These are phyloP conservation scores for Tenthredo amoena DNA, from an alignment of 2,888 invertebrate species.

Conservation along the genomic window DNA sequence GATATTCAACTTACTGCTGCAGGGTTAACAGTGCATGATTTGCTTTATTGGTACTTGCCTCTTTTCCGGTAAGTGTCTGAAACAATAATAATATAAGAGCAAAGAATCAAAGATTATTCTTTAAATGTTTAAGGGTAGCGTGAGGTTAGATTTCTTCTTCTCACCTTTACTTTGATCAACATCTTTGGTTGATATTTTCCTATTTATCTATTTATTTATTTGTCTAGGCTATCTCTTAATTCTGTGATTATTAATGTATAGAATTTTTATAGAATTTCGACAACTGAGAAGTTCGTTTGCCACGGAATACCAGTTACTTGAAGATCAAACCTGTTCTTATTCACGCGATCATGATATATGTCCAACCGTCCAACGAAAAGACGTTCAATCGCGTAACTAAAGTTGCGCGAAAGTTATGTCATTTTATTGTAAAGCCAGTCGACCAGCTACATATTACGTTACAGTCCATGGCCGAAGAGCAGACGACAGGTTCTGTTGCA, in stretches of 20 bases:
- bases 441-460: background rate
- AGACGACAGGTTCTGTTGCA: conserved; percentile 16
- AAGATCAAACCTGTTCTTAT: background rate
- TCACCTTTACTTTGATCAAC: conserved; percentile 70
- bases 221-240: background rate
- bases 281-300: background rate
- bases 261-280: background rate
- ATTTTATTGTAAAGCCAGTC: background rate
- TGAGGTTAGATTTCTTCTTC: background rate
- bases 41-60: conserved; percentile 76
- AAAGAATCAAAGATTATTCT: conserved; percentile 49
- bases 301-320: background rate
- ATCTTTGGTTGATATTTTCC: conserved; percentile 57
- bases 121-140: background rate
- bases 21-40: conserved; percentile 18
- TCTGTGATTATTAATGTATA: background rate
- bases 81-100: conserved; percentile 68
- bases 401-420: background rate
- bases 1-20: conserved; percentile 15
- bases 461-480: background rate
- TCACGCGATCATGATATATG: background rate
- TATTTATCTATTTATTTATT: background rate
- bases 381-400: background rate
- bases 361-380: background rate
- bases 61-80: conserved; percentile 94